Evolutionary conservation across 2,113 vertebrate genomes (phyloP).

Genomic region (Chelonoidis abingdonii): DNA sequence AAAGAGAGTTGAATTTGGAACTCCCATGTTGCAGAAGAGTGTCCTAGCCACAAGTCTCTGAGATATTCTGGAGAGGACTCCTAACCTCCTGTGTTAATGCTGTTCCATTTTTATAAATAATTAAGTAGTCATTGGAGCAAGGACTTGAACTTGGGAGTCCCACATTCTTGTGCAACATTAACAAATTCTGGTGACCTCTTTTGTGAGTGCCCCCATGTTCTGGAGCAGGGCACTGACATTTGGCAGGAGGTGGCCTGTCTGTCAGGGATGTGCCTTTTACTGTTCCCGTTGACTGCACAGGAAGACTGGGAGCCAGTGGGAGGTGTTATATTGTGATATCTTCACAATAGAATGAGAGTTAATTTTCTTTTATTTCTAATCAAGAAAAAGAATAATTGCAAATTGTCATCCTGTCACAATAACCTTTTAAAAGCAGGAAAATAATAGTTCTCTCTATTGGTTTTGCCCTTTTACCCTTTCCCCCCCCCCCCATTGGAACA

Average conservation of each 20-base stretch:
- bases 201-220: neutral
- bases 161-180: neutral
- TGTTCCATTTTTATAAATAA: neutral
- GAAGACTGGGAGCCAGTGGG: neutral
- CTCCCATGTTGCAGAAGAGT: neutral
- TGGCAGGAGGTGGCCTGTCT: neutral
- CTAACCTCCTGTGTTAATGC: neutral
- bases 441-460: neutral
- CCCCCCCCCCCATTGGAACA: neutral
- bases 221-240: neutral
- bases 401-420: neutral
- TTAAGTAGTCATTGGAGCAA: neutral
- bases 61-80: neutral
- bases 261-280: neutral
- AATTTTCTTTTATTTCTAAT: neutral
- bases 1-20: neutral
- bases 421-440: neutral
- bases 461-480: neutral
- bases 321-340: neutral
- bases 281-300: neutral
- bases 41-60: neutral
- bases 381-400: neutral
- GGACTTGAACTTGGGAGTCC: neutral
- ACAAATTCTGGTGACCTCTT: neutral
- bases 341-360: neutral